Conservation (phyloP, 2,888 invertebrate genomes). For the Pyrochroa serraticornis region DNA sequence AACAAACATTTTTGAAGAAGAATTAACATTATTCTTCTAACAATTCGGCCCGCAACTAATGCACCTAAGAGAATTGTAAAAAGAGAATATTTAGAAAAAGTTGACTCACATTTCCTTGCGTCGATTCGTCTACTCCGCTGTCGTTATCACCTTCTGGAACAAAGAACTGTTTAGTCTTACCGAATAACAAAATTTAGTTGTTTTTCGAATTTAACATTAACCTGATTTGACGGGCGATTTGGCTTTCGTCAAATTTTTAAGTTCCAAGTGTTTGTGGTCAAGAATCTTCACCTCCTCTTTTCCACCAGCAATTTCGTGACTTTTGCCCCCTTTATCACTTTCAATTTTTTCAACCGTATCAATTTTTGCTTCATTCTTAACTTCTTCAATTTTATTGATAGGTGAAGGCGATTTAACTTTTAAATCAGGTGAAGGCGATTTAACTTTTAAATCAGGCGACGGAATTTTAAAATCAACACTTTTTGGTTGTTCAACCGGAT, state of each 20-base stretch:
- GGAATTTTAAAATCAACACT: slow-evolving; percentile 45
- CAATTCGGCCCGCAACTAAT: no score
- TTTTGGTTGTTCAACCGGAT: slow-evolving; percentile 39
- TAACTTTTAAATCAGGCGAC: slow-evolving; percentile 31
- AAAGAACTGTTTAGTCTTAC: slow-evolving; percentile 38
- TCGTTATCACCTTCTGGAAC: slow-evolving; percentile 82
- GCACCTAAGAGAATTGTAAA: no score
- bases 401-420: slow-evolving; percentile 50
- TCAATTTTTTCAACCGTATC: neutral
- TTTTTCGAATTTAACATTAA: slow-evolving; percentile 28
- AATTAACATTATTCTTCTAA: no score
- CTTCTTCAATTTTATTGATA: slow-evolving; percentile 51
- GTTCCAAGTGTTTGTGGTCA: slow-evolving; percentile 23
- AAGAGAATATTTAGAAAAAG: neutral
- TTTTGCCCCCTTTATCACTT: neutral
- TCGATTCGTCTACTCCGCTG: slow-evolving; percentile 81
- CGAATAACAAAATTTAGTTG: neutral
- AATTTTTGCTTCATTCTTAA: slow-evolving; percentile 9
- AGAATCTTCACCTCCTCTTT: slow-evolving; percentile 8
- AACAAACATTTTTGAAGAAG: no score
- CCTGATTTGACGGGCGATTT: slow-evolving; percentile 40
- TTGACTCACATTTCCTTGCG: slow-evolving; percentile 76
- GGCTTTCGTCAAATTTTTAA: slow-evolving; percentile 33
- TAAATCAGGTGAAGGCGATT: slow-evolving; percentile 54
- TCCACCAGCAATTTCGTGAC: slow-evolving; percentile 6